Conservation (phyloP, 2,797 vertebrate species). For the Otolemur crassicaudatus region DNA sequence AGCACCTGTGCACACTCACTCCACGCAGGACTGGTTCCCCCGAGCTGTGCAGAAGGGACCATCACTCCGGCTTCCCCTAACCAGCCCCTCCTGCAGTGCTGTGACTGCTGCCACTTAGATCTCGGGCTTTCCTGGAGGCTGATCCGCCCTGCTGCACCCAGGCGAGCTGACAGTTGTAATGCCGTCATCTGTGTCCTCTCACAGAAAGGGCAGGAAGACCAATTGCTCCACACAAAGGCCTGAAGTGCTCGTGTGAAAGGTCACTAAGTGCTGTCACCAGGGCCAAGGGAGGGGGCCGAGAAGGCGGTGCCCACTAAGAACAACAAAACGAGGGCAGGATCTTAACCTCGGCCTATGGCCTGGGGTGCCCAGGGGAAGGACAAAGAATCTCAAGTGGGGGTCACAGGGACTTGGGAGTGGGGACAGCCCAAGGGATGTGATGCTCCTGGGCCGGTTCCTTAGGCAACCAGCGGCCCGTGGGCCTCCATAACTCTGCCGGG, state of each 20-base stretch:
- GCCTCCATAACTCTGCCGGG: background rate
- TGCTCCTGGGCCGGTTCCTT: constrained; percentile 42
- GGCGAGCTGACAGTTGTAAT: constrained; percentile 26
- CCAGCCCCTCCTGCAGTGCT: background rate
- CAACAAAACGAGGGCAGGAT: constrained; percentile 69
- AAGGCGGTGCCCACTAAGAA: background rate
- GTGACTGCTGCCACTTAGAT: background rate
- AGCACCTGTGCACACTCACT: background rate
- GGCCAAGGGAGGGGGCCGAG: constrained; percentile 31
- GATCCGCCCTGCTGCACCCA: background rate
- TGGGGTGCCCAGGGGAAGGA: background rate
- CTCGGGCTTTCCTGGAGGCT: background rate
- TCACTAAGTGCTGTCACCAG: constrained; percentile 80
- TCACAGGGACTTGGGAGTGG: constrained; percentile 12
- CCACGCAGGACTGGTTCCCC: background rate
- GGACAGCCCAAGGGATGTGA: background rate
- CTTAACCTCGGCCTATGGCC: constrained; percentile 75
- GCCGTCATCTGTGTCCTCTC: constrained; percentile 76
- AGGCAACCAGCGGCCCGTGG: constrained; percentile 43
- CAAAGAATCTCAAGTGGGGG: constrained; percentile 58
- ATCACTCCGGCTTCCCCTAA: background rate
- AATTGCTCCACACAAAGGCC: constrained; percentile 84
- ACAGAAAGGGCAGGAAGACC: constrained; percentile 77
- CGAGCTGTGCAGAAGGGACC: background rate
- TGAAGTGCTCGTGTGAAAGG: constrained; percentile 86